These are phyloP conservation scores for Nasonia longicornis DNA, from an alignment of 1,140 invertebrate genomes.

Conservation along the genomic window DNA sequence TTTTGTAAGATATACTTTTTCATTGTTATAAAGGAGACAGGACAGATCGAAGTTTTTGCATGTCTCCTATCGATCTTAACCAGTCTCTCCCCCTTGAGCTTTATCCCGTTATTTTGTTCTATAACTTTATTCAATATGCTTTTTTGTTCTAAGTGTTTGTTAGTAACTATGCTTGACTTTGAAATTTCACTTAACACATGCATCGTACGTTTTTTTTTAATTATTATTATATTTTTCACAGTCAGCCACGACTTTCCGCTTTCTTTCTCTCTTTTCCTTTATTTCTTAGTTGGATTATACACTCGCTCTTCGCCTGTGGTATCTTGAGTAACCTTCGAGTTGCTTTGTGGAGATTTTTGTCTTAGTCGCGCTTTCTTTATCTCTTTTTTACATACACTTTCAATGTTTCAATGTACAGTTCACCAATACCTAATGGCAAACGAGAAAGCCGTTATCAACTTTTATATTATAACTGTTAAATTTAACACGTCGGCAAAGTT, in stretches of 20 bases:
- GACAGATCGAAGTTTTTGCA: conserved; percentile 38
- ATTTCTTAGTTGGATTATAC: conserved; percentile 36
- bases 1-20: conserved; percentile 9
- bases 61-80: conserved; percentile 43
- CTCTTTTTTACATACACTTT: conserved; percentile 9
- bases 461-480: neutral
- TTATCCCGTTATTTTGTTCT: conserved; percentile 50
- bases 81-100: conserved; percentile 50
- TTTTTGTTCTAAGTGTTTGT: conserved; percentile 41
- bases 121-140: conserved; percentile 52
- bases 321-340: conserved; percentile 43
- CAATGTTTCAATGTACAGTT: neutral
- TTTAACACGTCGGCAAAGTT: conserved; percentile 9
- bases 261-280: neutral
- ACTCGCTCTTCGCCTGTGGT: conserved; percentile 35
- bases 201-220: conserved; percentile 50
- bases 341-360: conserved; percentile 17
- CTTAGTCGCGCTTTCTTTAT: conserved; percentile 32
- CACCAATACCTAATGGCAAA: neutral
- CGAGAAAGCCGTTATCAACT: conserved; percentile 8
- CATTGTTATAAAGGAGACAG: conserved; percentile 35
- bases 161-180: conserved; percentile 49
- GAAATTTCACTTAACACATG: conserved; percentile 51
- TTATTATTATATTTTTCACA: conserved; percentile 46
- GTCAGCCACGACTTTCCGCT: conserved; percentile 43